Evolutionary conservation across 2,888 invertebrate genomes (phyloP), one percentile per base, ranked within the genome.

Genomic region (Meteorus colon): DNA sequence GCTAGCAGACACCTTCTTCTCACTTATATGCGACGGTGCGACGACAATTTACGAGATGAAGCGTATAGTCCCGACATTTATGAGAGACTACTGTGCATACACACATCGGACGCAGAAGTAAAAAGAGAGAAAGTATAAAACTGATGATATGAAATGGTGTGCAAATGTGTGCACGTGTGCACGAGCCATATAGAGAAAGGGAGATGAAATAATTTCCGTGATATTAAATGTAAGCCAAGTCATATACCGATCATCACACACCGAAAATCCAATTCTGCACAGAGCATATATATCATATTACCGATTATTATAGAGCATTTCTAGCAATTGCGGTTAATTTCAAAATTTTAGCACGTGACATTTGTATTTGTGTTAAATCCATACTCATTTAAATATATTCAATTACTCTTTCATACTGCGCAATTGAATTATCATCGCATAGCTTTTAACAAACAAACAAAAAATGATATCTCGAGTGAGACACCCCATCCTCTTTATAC

Each of bases 41-140:
- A 80, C 81, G 83, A 83, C 85, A 84, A 87, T 87, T 87, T 86
- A 85, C 83, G 86, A 85, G 85, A 86, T 83, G 84, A 81, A 77
- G 72, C 76, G 73, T 76, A 78, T 76, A 79, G 72, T 76, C 55
- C 19, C 69, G 79, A 81, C 81, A 78, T 81, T 81, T 80, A 81
- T 78, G 79, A 79, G 72, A 62, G 55, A 45, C 37, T 34, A 51
- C 63, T 65, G 41, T 12, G 19, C 65, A 37, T 19, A 37, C 65
- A 72, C 80, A 55, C 19, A 55, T 19, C 41, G 6, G 12, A 12
- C 41, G 19, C 8, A 55, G n/a, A 2, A 55, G 19, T n/a, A n/a
- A 6, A 55, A 19, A 19, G 19, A 19, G 19, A 55, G n/a, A 6
- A 55, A 55, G 19, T 55, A 19, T 55, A 55, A n/a, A 55, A 55